Evolutionary conservation across 2,888 invertebrate species (phyloP), one percentile per base, ranked within the genome.

Genomic region (Philhelius pedissequus): DNA sequence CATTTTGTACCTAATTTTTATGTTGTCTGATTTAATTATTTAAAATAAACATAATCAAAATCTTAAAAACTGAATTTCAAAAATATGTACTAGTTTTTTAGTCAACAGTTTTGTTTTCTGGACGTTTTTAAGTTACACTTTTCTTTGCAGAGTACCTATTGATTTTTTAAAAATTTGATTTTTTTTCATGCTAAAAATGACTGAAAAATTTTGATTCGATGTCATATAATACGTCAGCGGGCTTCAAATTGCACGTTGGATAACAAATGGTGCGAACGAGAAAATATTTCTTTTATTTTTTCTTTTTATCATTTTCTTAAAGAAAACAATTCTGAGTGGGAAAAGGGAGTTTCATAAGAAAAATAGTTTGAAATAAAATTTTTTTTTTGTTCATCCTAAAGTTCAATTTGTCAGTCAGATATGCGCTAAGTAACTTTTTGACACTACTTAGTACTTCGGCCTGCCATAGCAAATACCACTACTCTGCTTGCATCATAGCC

Each of bases 391-490:
- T 18, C 22, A 62, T 45, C 40, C 48, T 62, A 43, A 74, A 83
- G 62, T 78, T 78, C 73, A 83, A 83, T 83, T 83, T 83, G 78
- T 83, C 82, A 82, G 77, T 82, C 73, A 78, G 78, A 78, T 83
- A 73, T 71, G 54, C 68, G 68, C 68, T 83, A 69, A 83, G 82
- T 83, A 78, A 78, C 82, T 83, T 83, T 83, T 69, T 78, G 82
- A 83, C 78, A 83, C 82, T 73, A 83, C 73, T 74, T 69, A 68
- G 73, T 77, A 62, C 62, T 11, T 45, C 45, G 45, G 45, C 20
- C 18, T 77, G 27, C 18, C 35, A 32, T 52, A 77, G 58, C 66
- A 70, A 77, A 56, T 73, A 78, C 43, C 73, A 58, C 70, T 54
- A 54, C 54, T 54, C 9, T 54, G 5, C 18, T 54, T 11, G 30